Evolutionary conservation across 2,797 vertebrate genomes (phyloP).

Genomic region (Gallinago nigripennis): DNA sequence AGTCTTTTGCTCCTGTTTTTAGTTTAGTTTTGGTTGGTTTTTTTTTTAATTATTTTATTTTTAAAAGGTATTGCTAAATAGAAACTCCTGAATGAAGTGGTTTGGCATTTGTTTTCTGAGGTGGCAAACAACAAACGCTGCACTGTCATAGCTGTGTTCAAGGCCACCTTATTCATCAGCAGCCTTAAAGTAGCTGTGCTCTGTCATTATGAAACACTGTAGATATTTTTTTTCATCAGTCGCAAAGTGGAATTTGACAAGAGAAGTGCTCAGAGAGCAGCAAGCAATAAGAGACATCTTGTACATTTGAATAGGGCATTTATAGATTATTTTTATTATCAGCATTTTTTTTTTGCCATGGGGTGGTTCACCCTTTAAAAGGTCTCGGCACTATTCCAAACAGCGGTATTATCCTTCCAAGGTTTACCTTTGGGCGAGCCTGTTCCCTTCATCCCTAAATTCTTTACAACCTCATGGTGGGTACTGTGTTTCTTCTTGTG

Average conservation of each 20-base stretch:
- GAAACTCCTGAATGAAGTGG: conserved; percentile 34
- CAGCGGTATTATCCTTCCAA: not conserved
- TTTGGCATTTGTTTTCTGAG: conserved; percentile 30
- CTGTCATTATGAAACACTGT: conserved; percentile 17
- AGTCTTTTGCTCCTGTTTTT: not conserved
- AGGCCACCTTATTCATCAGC: conserved; percentile 47
- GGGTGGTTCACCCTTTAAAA: not conserved
- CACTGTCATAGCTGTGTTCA: conserved; percentile 19
- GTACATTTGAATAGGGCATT: conserved; percentile 8
- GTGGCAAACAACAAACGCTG: not conserved
- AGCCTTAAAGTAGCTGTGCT: conserved; percentile 2
- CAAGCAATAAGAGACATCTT: not conserved
- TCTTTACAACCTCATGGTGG: not conserved
- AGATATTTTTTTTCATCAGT: conserved; percentile 29
- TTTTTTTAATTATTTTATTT: not conserved
- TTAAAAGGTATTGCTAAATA: not conserved
- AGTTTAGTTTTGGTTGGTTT: too few relatives aligned
- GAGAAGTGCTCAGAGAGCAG: not conserved
- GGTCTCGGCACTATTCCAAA: not conserved
- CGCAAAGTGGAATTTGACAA: not conserved
- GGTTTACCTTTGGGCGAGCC: not conserved
- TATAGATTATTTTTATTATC: conserved; percentile 4
- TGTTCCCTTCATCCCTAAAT: not conserved
- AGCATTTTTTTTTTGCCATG: not conserved
- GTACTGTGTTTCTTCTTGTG: not conserved